Evolutionary conservation across 2,113 vertebrate genomes (phyloP).

Genomic region (Gymnogyps californianus): DNA sequence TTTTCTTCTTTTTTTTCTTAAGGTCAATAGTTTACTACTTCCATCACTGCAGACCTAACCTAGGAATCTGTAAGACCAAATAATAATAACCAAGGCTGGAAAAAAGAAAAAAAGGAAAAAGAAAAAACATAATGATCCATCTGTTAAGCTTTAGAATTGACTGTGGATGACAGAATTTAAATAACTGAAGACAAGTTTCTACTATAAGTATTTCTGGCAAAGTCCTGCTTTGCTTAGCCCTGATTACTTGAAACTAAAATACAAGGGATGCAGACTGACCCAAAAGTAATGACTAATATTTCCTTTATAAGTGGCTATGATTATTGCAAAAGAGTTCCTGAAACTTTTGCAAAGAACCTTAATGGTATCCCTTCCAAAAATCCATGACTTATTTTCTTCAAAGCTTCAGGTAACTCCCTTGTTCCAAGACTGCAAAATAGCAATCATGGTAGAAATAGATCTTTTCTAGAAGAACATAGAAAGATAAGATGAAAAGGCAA

Average conservation of each 20-base stretch:
- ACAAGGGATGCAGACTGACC: not conserved
- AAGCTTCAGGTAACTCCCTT: not conserved
- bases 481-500: not conserved
- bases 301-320: not conserved
- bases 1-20: not conserved
- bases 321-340: not conserved
- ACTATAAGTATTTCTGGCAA: not conserved
- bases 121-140: rapidly evolving
- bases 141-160: not conserved
- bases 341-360: not conserved
- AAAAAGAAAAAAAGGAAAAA: not conserved
- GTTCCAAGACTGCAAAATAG: not conserved
- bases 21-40: not conserved
- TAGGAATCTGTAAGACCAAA: not conserved
- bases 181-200: not conserved
- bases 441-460: not conserved
- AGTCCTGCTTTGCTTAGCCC: not conserved
- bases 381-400: not conserved
- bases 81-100: not conserved
- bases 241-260: not conserved
- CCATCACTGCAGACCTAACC: not conserved
- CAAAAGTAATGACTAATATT: not conserved
- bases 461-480: not conserved
- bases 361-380: not conserved
- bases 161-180: not conserved